Evolutionary conservation across 1,140 invertebrate genomes (phyloP), one percentile per base, ranked within the genome.

Genomic region (Aphelenchoides avenae): DNA sequence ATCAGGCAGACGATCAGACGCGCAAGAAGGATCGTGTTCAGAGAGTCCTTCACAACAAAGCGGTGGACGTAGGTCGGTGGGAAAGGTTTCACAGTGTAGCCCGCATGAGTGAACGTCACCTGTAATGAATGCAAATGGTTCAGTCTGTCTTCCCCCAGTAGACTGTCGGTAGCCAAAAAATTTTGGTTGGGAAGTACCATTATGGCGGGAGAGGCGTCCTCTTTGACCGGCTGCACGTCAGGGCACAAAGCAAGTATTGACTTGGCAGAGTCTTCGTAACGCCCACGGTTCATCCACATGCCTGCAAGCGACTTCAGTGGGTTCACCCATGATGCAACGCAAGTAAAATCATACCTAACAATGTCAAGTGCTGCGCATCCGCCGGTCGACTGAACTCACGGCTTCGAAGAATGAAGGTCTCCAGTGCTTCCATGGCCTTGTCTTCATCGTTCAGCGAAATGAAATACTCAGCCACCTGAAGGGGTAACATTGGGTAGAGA

Each of bases 391-490:
- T 54, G 31, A 73, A 77, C 39, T 77, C 57, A 26, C 46, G 15
- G 39, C 66, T 61, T 24, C 71, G 57, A 2, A 70, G 27, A 31
- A 74, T 55, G 59, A 75, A 75, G 7, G 52, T 52, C 48, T 75
- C 59, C 1, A 75, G 39, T 11, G 75, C 58, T 30, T 66, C 56
- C 18, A 67, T 75, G 3, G 72, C 71, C 42, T 68, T 64, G 4
- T 76, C 71, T 11, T 75, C 74, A 34, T 75, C 74, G 26, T 71
- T 72, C n/a, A 47, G 44, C 7, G 40, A 47, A 11, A 67, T 67
- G 36, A 66, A 75, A 58, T 75, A 77, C 3, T 74, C 64, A 33
- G 71, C 71, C 50, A 39, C 63, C 73, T 61, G 27, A 46, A 44
- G 15, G 33, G 22, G 15, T 31, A 6, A 0, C 5, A 51, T 13